Percentiles rank a stretch among this genome's conserved stretches.
phyloP scores from a whole-genome alignment of 1,140 invertebrate genomes.

The Neocloeon triangulifer region DNA sequence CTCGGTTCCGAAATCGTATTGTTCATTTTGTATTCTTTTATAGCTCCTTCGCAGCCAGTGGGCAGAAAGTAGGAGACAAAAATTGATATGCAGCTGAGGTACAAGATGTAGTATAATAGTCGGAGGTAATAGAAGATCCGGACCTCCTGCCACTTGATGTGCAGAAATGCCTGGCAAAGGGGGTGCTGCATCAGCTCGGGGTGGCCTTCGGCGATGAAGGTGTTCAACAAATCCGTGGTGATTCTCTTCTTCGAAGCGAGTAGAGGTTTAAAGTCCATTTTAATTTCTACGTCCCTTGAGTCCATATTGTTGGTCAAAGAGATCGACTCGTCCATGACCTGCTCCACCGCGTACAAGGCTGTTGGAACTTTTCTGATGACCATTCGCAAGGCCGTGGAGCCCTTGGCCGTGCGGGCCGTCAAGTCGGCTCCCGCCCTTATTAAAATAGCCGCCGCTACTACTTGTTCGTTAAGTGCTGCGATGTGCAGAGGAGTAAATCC shows the following conservation, averaged over 20 bases:
- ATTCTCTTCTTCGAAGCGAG: constrained; percentile 52
- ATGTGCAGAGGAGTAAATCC: constrained; percentile 68
- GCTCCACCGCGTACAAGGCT: constrained; percentile 47
- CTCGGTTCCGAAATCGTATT: too few species aligned
- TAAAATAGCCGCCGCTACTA: constrained; percentile 56
- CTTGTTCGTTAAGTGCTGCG: constrained; percentile 62
- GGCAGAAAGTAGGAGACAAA: too few species aligned
- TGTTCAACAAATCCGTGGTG: constrained; percentile 59
- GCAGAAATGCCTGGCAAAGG: constrained; percentile 55
- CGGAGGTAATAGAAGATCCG: constrained; percentile 64
- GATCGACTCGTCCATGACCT: constrained; percentile 52
- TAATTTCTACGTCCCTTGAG: constrained; percentile 57
- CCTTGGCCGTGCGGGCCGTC: constrained; percentile 58
- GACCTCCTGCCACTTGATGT: constrained; percentile 74
- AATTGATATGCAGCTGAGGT: too few species aligned
- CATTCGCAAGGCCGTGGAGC: constrained; percentile 56
- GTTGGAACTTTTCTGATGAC: constrained; percentile 62
- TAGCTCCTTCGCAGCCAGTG: too few species aligned
- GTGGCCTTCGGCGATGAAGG: constrained; percentile 60
- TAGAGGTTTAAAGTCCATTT: constrained; percentile 54
- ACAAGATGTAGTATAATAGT: constrained; percentile 53
- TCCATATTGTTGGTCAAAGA: constrained; percentile 47
- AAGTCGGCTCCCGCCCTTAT: constrained; percentile 66
- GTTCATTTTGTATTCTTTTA: too few species aligned
- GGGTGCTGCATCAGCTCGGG: constrained; percentile 63